phyloP scores from a whole-genome alignment of 2,113 vertebrate genomes.

The Gorsachius goisagi region DNA sequence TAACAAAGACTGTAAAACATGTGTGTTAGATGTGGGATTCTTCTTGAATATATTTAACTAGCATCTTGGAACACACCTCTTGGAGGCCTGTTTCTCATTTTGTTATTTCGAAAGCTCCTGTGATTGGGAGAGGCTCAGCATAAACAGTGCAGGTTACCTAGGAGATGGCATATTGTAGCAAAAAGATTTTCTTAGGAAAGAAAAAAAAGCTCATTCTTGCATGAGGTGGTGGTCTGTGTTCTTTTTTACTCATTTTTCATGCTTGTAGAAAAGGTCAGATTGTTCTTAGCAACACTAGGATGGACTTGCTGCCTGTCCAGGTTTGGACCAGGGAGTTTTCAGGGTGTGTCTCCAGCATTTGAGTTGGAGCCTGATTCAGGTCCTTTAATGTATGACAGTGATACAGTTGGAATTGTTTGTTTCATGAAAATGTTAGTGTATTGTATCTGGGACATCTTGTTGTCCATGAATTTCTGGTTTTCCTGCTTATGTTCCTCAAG shows the following conservation, averaged over 20 bases:
- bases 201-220: background rate
- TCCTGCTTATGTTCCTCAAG: background rate
- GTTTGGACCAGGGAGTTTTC: background rate
- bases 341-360: background rate
- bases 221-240: background rate
- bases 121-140: background rate
- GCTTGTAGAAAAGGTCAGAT: background rate
- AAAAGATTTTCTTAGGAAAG: background rate
- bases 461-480: background rate
- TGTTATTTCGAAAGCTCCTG: background rate
- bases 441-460: background rate
- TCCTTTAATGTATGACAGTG: fast-evolving
- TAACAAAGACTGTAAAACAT: background rate
- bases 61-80: background rate
- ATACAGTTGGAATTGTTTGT: background rate
- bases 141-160: background rate
- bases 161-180: background rate
- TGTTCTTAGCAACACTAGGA: background rate
- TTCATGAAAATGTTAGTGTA: background rate
- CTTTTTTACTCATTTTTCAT: background rate
- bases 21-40: background rate
- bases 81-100: background rate
- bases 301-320: background rate
- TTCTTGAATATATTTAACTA: background rate
- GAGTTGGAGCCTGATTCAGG: background rate